A percentile compares a stretch with the other conserved stretches of the same genome.
phyloP scores from a whole-genome alignment of 2,888 invertebrate species.

The Clepsis dumicolana region DNA sequence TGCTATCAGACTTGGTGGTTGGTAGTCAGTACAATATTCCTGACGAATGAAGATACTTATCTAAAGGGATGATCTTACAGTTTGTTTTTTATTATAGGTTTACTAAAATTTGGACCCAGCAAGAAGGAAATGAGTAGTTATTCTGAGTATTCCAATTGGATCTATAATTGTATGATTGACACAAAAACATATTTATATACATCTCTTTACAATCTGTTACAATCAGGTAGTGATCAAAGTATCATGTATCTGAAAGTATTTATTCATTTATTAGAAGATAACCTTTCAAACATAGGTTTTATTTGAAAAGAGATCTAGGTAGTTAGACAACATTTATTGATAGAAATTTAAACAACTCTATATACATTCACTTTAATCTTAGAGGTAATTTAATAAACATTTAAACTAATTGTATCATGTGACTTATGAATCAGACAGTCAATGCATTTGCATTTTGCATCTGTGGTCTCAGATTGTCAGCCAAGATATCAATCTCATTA shows the following conservation, averaged over 20 bases:
- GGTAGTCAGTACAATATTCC: background rate
- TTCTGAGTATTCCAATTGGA: conserved; percentile 56
- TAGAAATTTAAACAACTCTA: background rate
- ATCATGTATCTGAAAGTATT: conserved; percentile 4
- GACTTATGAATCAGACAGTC: background rate
- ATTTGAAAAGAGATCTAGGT: background rate
- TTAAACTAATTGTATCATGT: background rate
- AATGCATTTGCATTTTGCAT: background rate
- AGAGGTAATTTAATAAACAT: background rate
- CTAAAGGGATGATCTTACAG: background rate
- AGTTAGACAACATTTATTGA: background rate
- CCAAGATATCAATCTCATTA: background rate
- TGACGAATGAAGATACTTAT: background rate
- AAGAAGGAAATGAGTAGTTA: conserved; percentile 64
- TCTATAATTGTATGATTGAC: conserved; percentile 55
- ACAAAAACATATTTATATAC: conserved; percentile 1
- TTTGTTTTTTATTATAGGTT: conserved; percentile 33
- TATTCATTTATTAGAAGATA: background rate
- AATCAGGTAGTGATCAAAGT: background rate
- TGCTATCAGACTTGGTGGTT: background rate
- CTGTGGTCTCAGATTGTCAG: background rate
- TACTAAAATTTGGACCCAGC: conserved; percentile 40
- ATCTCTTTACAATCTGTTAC: conserved; percentile 4
- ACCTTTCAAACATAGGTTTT: background rate
- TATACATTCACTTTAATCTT: background rate